A percentile compares a stretch with the other conserved stretches of the same genome.
These are phyloP conservation scores for Papilio aristodemus DNA, from an alignment of 1,140 invertebrate species.

Conservation along the genomic window DNA sequence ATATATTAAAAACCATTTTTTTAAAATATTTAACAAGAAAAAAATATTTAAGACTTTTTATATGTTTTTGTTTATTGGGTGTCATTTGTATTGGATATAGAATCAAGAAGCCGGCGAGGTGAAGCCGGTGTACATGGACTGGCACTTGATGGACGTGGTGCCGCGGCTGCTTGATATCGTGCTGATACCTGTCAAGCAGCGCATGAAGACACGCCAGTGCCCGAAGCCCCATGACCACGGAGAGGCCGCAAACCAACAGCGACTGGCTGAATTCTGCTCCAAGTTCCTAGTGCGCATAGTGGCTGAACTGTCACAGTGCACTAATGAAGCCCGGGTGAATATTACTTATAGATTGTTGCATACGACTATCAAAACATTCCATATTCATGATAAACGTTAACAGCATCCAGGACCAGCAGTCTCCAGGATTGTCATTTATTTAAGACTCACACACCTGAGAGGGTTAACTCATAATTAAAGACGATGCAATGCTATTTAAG, in stretches of 20 bases:
- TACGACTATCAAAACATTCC: no score
- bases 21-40: no score
- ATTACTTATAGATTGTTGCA: slow-evolving; percentile 3
- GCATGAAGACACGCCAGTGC: slow-evolving; percentile 72
- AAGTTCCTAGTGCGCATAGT: slow-evolving; percentile 91
- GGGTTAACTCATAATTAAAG: no score
- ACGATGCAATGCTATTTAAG: no score
- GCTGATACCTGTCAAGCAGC: slow-evolving; percentile 86
- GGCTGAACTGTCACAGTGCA: slow-evolving; percentile 91
- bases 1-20: no score
- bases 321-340: slow-evolving; percentile 76
- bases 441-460: no score
- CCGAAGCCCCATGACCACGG: slow-evolving; percentile 69
- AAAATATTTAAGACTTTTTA: no score
- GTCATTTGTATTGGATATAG: slow-evolving; percentile 32
- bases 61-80: no score
- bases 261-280: slow-evolving; percentile 90
- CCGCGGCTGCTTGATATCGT: slow-evolving; percentile 91
- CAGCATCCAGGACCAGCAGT: no score
- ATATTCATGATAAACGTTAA: no score
- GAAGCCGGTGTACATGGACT: slow-evolving; percentile 68
- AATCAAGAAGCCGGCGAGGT: slow-evolving; percentile 32
- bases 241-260: slow-evolving; percentile 55
- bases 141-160: slow-evolving; percentile 92
- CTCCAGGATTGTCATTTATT: no score